Conservation (phyloP, 2,888 invertebrate genomes). For the Perdita meconis region DNA sequence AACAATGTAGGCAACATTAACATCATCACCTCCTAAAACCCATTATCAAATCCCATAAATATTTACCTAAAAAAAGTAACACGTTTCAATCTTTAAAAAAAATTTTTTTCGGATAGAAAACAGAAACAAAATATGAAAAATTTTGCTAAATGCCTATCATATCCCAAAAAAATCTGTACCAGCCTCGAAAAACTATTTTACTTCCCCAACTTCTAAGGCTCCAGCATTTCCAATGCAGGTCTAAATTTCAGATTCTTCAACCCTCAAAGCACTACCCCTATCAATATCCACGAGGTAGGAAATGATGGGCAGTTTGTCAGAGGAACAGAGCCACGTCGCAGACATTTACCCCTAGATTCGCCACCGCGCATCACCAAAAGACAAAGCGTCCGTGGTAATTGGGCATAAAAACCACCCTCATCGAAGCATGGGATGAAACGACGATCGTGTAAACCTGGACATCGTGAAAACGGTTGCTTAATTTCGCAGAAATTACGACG, state of each 20-base stretch:
- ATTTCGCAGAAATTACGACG: constrained; percentile 46
- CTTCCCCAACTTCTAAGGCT: too few relatives aligned
- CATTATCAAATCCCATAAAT: too few relatives aligned
- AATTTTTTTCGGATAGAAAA: too few relatives aligned
- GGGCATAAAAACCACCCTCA: constrained; percentile 28
- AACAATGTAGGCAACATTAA: too few relatives aligned
- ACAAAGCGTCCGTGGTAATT: constrained; percentile 37
- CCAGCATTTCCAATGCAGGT: background rate
- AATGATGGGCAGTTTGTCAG: constrained; percentile 7
- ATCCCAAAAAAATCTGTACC: too few relatives aligned
- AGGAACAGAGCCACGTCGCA: background rate
- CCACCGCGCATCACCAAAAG: constrained; percentile 8
- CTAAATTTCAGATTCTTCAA: background rate
- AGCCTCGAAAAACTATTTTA: too few relatives aligned
- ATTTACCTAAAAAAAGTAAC: too few relatives aligned
- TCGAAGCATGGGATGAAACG: background rate
- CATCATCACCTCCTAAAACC: too few relatives aligned
- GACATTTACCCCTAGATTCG: constrained; percentile 24
- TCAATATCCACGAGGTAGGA: background rate
- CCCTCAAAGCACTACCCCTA: background rate
- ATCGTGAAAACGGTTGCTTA: constrained; percentile 29
- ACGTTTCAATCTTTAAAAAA: too few relatives aligned
- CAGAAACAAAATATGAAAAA: too few relatives aligned
- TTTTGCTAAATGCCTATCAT: too few relatives aligned
- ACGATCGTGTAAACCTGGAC: constrained; percentile 15